Evolutionary conservation across 2,888 invertebrate species (phyloP), one percentile per base, ranked within the genome.

Genomic region (Dusona sp.): DNA sequence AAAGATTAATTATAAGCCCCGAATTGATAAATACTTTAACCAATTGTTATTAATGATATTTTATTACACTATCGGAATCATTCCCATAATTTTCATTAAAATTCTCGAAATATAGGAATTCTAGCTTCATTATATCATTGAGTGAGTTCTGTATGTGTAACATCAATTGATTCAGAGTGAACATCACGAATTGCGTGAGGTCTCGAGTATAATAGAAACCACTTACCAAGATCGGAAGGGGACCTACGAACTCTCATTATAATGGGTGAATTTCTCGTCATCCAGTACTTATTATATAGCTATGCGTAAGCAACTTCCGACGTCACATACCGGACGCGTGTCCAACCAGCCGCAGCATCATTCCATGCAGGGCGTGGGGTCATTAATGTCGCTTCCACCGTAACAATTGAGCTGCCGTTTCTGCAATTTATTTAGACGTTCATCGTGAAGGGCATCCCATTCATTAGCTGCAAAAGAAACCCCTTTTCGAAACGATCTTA

Each of bases 281-380:
- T 25, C 19, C 36, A 3, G 22, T 36, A 51, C 36, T 78, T 67
- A 67, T 51, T 16, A 36, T 79, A 68, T 68, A 68, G 51, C 25
- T 42, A 29, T 57, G 45, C 29, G 36, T 42, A 57, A 8, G 42
- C 51, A 29, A 78, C 38, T 68, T 61, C 29, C 70, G 29, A 68
- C 29, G 68, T 57, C 68, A 79, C 68, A 79, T 68, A 57, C 29
- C 68, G 22, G 68, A 68, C 25, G 29, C 38, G 25, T 54, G 67
- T 67, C 68, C 78, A 67, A 79, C 78, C 42, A 38, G 79, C 65
- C 48, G 42, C 54, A 68, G 25, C 19, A 25, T 57, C 42, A 42
- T 42, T 42, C 42, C 42, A 42, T 42, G 13, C 11, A 42, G 42
- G 42, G 13, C 11, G 42, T 42, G 42, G 57, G 19, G 42, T 51